These are phyloP conservation scores for Baccha elongata DNA, from an alignment of 2,888 invertebrate genomes.

Conservation along the genomic window DNA sequence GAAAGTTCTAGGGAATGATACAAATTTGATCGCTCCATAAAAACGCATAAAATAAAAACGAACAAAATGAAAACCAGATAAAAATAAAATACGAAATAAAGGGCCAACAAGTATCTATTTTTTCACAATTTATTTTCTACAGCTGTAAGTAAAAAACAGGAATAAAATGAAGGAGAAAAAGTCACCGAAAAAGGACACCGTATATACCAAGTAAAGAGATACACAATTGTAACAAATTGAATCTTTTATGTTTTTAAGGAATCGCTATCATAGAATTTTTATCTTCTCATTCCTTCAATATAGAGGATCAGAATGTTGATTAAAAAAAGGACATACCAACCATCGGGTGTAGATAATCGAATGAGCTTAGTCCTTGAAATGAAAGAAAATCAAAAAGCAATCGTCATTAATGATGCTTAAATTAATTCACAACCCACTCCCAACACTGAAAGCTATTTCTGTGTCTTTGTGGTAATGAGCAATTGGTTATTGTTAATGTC, in stretches of 20 bases:
- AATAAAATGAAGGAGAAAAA: conserved; percentile 1
- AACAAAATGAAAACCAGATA: conserved; percentile 41
- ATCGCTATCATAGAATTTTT: conserved; percentile 52
- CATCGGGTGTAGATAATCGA: conserved; percentile 8
- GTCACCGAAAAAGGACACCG: conserved; percentile 38
- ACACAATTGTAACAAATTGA: conserved; percentile 67
- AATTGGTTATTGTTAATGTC: conserved; percentile 40
- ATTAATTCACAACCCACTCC: conserved; percentile 21
- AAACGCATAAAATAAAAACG: conserved; percentile 71
- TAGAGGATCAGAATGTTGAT: conserved; percentile 66
- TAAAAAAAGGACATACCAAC: conserved; percentile 47
- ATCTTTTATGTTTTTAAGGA: conserved; percentile 65
- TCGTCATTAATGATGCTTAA: conserved; percentile 62
- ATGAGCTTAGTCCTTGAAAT: conserved; percentile 38
- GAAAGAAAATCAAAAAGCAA: conserved; percentile 47
- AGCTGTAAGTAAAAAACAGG: neutral
- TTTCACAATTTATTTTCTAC: conserved; percentile 38
- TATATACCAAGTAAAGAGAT: conserved; percentile 29
- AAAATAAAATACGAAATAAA: conserved; percentile 39
- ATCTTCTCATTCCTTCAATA: conserved; percentile 18
- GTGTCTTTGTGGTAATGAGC: conserved; percentile 10
- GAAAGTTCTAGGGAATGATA: conserved; percentile 11
- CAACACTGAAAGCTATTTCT: neutral
- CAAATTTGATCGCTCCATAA: conserved; percentile 71
- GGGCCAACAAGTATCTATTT: conserved; percentile 50